Base-by-base conservation (phyloP, 2,888 invertebrate genomes). In the Malthinus flaveolus region DNA sequence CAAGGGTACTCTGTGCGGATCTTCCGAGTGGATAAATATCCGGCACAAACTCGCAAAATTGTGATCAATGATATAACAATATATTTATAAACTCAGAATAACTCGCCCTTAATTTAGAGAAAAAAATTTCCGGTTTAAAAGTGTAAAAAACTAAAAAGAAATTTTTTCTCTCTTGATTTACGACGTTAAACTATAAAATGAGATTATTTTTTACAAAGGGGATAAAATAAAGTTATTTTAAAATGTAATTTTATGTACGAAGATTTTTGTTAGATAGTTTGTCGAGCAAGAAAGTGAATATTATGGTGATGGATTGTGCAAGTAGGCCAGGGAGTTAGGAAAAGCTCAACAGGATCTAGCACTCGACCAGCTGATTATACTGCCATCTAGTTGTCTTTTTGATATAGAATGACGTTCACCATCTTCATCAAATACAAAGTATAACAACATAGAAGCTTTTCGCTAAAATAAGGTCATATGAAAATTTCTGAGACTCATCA, bases 281-380 rank as follows among this genome's bases (percentile, higher is more conserved):
- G 3, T 23, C 23, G 15, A 61, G 44, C 44, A 58, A 15, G 62
- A 53, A 54, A 61, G 56, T 62, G 67, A 71, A 71, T 71, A 23
- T 23, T 23, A 75, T 76, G 71, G 79, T 80, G 79, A 80, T 80
- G 79, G 80, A 80, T 80, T 76, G 79, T 76, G 71, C 78, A 75
- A 80, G 79, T 78, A 80, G 80, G 71, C 75, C 73, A 72, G 80
- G 80, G 80, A 80, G 75, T 79, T 79, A 70, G 70, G 73, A 74
- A 78, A 77, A 75, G 75, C 80, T 80, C 80, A 77, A 80, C 80
- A 80, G 79, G 79, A 80, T 77, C 79, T 77, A 73, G 78, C 80
- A 80, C 80, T 80, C 78, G 78, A 66, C 77, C 75, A 73, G 68
- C 74, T 77, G 76, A 78, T 78, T 78, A 77, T 76, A 68, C 74